Base-by-base conservation (phyloP, 37 sponge, comb jelly and placozoan species). In the Haliclona indistincta region DNA sequence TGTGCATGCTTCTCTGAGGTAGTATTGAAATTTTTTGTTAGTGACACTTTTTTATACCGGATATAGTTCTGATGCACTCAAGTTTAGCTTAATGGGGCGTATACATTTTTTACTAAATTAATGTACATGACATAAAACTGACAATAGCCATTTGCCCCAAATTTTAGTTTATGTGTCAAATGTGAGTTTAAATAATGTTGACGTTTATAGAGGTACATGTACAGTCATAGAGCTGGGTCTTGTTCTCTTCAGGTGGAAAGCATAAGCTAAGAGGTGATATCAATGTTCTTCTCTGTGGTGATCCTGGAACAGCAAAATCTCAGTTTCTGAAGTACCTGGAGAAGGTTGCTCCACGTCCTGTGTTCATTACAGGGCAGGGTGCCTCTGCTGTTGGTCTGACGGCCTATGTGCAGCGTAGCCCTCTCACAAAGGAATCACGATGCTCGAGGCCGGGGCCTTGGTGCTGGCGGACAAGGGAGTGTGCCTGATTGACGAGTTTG, bases 281-380 rank as follows among this genome's bases (percentile, higher is more conserved):
- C 69, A 95, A 99, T 62, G 69, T 99, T 0, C 84, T 99, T 36
- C 74, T 99, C 32, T 95, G 96, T 73, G 99, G 99, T 0, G 99
- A 99, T 79, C 99, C 99, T 4, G 99, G 99, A 0, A 99, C 99
- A 0, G 99, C 96, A 28, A 99, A 99, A 63, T 99, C 99, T 17
- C 99, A 99, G 79, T 96, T 99, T 62, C 85, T 99, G 38, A 99
- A 99, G 73, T 99, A 99, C 69, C 81, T 93, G 30, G 97, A 93
- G 75, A 99, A 99, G 86, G 85, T 93, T 32, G 99, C 96, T 35
- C 94, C 94, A 0, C 74, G 99, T 5, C 89, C 96, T 6, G 95
- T 99, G 5, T 96, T 93, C 70, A 99, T 97, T 17, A 99, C 99
- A 1, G 96, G 99, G n/a, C 96, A 96, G 76, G 99, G 99, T 0